Evolutionary conservation across 1,140 invertebrate genomes (phyloP).

Genomic region (Drosophila pallidifrons): DNA sequence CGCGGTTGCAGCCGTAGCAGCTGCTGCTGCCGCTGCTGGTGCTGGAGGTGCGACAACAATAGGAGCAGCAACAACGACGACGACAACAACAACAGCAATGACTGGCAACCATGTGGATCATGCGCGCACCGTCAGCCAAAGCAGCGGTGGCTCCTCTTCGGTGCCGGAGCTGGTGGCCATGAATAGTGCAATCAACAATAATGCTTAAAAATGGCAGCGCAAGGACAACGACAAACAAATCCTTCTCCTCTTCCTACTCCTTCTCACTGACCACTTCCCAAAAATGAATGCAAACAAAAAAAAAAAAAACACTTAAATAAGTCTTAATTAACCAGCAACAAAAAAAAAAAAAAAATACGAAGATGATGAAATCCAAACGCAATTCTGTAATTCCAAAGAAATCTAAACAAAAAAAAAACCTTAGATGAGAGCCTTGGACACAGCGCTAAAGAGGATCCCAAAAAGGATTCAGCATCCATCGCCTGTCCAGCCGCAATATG

Average conservation of each 20-base stretch:
- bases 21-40: not conserved
- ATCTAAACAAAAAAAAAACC: conserved; percentile 32
- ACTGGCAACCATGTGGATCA: conserved; percentile 85
- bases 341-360: not conserved
- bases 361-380: conserved; percentile 22
- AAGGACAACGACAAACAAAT: conserved; percentile 29
- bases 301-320: conserved; percentile 11
- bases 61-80: not conserved
- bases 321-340: not conserved
- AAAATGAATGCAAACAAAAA: not conserved
- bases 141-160: conserved; percentile 74
- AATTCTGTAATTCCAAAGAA: conserved; percentile 51
- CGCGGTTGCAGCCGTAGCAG: not conserved
- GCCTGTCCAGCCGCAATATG: conserved; percentile 1
- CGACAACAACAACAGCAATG: not conserved
- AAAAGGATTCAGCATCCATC: not conserved
- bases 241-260: not conserved
- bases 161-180: conserved; percentile 75
- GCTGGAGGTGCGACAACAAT: no score
- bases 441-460: no score
- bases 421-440: conserved; percentile 4
- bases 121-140: conserved; percentile 88
- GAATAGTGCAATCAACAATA: conserved; percentile 79
- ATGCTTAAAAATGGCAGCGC: conserved; percentile 55
- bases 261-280: not conserved